These are phyloP conservation scores for Poeciliopsis presidionis DNA, from an alignment of 2,797 vertebrate species.

Conservation along the genomic window DNA sequence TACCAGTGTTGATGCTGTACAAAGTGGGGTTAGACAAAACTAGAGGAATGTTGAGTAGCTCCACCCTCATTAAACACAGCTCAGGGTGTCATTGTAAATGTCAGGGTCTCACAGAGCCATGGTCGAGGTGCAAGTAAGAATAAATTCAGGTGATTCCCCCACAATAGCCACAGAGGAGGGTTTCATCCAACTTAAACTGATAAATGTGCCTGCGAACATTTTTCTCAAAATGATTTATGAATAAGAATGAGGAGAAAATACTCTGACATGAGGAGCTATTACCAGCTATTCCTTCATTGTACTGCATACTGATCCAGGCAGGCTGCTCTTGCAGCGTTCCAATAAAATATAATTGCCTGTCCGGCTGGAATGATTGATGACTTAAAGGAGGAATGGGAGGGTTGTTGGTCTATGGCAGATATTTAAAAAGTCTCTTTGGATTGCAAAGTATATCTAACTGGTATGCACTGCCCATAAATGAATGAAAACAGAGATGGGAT, in stretches of 20 bases:
- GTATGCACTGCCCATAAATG: background rate
- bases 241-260: background rate
- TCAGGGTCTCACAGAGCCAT: conserved; percentile 42
- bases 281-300: background rate
- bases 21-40: conserved; percentile 30
- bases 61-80: conserved; percentile 43
- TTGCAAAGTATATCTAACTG: background rate
- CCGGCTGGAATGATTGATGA: background rate
- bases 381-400: background rate
- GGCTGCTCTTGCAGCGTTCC: background rate
- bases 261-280: conserved; percentile 1
- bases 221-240: conserved; percentile 1
- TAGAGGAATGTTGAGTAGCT: conserved; percentile 39
- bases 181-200: background rate
- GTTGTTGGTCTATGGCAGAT: background rate
- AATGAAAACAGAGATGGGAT: background rate
- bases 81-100: conserved; percentile 50
- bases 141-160: background rate
- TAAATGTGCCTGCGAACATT: background rate
- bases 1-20: background rate
- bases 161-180: background rate
- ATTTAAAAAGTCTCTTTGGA: conserved; percentile 1
- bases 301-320: conserved; percentile 4
- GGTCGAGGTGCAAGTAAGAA: conserved; percentile 10
- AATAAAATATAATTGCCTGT: conserved; percentile 2